Evolutionary conservation across 2,113 vertebrate species (phyloP), one percentile per base, ranked within the genome.

Genomic region (Dermatemys mawii): DNA sequence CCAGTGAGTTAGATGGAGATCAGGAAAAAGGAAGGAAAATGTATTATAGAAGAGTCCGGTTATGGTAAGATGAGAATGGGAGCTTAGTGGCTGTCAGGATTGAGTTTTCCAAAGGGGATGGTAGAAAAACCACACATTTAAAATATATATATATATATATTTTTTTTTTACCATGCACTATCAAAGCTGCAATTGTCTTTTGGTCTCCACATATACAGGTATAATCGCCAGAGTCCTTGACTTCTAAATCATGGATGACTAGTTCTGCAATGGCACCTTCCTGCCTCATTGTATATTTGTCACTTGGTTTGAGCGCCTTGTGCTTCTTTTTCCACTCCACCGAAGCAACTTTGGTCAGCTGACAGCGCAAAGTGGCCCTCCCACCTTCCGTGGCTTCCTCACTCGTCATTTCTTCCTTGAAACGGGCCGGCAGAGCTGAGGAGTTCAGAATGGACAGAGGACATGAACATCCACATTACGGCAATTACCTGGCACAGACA

Each of bases 91-190:
- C 12, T 46, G 24, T 46, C 73, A 76, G 11, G 13, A 76, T 5
- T 76, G 73, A 46, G 73, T n/a, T 70, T 70, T 70, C 14, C n/a
- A 70, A 19, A 70, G 8, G n/a, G 17, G n/a, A 38, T 5, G n/a
- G n/a, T 38, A 92, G 22, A 49, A 54, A 80, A 48, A 5, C 84
- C 63, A 82, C 19, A 92, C 41, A 53, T 53, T 41, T 3, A 26
- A 81, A 81, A 22, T n/a, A n/a, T n/a, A n/a, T n/a, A n/a, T n/a
- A n/a, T n/a, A n/a, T n/a, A n/a, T n/a, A n/a, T n/a, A n/a, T n/a
- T n/a, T n/a, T 60, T 6, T 16, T 73, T 88, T 98, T 98, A 99
- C 99, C 95, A 96, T 98, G 98, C 81, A 99, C 98, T 96, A 83
- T 98, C 94, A 99, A 94, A 13, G 97, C 96, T 10, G 98, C 98